phyloP scores from a whole-genome alignment of 1,140 invertebrate genomes.

The Cyclina sinensis region DNA sequence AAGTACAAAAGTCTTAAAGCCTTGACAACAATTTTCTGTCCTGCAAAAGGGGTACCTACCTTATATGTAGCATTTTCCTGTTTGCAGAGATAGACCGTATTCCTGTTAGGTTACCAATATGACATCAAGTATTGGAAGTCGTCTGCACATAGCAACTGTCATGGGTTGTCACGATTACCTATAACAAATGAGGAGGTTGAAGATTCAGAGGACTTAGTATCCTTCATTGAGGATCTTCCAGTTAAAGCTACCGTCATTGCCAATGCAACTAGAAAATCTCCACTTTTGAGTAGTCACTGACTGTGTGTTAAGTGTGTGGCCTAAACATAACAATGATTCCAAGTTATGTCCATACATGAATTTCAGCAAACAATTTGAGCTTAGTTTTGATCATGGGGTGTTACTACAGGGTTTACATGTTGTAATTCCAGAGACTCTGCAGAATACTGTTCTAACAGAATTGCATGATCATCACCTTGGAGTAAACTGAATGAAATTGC shows the following conservation, averaged over 20 bases:
- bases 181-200: too few relatives aligned
- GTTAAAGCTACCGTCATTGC: conserved; percentile 20
- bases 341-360: conserved; percentile 36
- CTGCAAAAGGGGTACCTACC: conserved; percentile 77
- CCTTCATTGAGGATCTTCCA: too few relatives aligned
- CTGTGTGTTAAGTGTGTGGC: conserved; percentile 45
- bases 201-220: too few relatives aligned
- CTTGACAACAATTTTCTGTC: conserved; percentile 82
- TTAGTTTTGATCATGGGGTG: conserved; percentile 49
- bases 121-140: conserved; percentile 73
- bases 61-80: conserved; percentile 76
- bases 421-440: conserved; percentile 13
- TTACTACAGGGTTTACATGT: conserved; percentile 50
- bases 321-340: background rate
- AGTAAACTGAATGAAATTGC: conserved; percentile 85
- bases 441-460: background rate
- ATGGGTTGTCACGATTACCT: too few relatives aligned
- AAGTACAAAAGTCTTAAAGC: too few relatives aligned
- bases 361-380: conserved; percentile 25
- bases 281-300: conserved; percentile 15
- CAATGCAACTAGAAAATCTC: conserved; percentile 38
- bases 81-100: conserved; percentile 73
- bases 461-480: conserved; percentile 77
- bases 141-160: conserved; percentile 37
- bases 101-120: conserved; percentile 72